A percentile compares a stretch with the other conserved stretches of the same genome.
phyloP scores from a whole-genome alignment of 2,888 invertebrate species.

The Macrophya annulata region DNA sequence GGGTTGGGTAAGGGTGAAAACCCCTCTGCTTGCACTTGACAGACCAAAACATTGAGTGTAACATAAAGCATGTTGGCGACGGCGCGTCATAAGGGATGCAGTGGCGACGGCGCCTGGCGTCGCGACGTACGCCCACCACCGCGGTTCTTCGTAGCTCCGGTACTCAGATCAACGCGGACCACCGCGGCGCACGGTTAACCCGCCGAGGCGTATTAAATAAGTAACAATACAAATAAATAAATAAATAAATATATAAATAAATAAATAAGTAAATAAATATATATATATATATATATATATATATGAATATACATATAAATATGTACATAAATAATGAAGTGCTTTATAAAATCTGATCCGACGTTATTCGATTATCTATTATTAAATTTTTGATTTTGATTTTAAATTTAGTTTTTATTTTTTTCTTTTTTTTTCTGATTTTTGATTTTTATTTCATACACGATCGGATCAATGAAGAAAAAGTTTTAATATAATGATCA shows the following conservation, averaged over 20 bases:
- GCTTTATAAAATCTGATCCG: background rate
- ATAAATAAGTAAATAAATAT: background rate
- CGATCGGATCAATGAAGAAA: background rate
- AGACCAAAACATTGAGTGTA: conserved; percentile 42
- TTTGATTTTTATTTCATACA: background rate
- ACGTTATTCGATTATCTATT: background rate
- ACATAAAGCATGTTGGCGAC: conserved; percentile 45
- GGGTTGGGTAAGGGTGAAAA: background rate
- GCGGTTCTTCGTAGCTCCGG: background rate
- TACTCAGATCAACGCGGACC: conserved; percentile 50
- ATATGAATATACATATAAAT: background rate
- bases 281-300: no score
- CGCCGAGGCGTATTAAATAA: conserved; percentile 19
- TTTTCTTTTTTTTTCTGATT: background rate
- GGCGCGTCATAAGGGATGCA: conserved; percentile 38
- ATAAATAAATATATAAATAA: background rate
- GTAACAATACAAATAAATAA: background rate
- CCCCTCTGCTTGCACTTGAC: conserved; percentile 41
- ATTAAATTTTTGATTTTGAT: background rate
- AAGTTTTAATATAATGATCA: background rate
- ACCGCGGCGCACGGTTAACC: conserved; percentile 48
- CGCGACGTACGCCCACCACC: conserved; percentile 11
- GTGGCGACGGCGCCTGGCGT: conserved; percentile 38
- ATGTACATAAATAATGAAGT: background rate
- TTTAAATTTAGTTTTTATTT: background rate